These are phyloP conservation scores for Phycodurus eques DNA, from an alignment of 2,113 vertebrate species.

Conservation along the genomic window DNA sequence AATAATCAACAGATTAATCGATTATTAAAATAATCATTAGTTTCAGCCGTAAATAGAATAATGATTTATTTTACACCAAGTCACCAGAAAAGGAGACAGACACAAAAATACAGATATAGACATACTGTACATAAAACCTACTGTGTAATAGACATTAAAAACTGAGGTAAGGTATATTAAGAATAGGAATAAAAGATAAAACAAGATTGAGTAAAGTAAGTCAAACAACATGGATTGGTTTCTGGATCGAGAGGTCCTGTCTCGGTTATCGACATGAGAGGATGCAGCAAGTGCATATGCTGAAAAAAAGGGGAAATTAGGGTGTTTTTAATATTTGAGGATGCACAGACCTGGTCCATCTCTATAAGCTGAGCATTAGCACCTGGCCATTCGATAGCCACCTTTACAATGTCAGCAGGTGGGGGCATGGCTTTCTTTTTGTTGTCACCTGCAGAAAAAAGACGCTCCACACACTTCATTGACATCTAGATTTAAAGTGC, in stretches of 20 bases:
- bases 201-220: not conserved
- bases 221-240: not conserved
- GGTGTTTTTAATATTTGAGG: conserved; percentile 1
- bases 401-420: conserved; percentile 93
- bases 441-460: conserved; percentile 18
- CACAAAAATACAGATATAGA: too few relatives aligned
- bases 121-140: too few relatives aligned
- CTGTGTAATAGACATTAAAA: too few relatives aligned
- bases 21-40: too few relatives aligned
- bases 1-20: too few relatives aligned
- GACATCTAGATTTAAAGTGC: not conserved
- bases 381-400: conserved; percentile 97
- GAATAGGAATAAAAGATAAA: too few relatives aligned
- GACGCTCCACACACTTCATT: not conserved
- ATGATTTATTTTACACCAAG: too few relatives aligned
- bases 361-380: conserved; percentile 97
- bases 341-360: conserved; percentile 88
- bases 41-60: too few relatives aligned
- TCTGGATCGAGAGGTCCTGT: too few relatives aligned
- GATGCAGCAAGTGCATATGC: not conserved
- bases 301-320: not conserved
- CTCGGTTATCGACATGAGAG: not conserved
- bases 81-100: too few relatives aligned
- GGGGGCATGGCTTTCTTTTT: conserved; percentile 82
- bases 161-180: too few relatives aligned